Percentiles rank a stretch among this genome's conserved stretches.
Evolutionary conservation across 1,140 invertebrate genomes (phyloP).

Genomic region (Bombus sylvicola): DNA sequence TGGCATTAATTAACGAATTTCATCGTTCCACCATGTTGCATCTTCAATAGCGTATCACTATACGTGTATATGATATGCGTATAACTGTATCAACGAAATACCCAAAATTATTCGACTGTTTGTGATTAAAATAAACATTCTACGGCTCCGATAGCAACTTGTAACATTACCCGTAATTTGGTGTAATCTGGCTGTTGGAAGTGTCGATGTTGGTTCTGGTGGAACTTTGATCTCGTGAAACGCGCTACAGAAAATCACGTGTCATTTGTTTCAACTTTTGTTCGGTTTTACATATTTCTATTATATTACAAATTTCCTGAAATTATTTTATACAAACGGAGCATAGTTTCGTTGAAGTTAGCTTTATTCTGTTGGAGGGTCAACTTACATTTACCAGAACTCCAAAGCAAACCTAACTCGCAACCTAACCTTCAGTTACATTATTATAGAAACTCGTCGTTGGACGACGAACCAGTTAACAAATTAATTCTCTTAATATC

Average conservation of each 20-base stretch:
- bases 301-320: background rate
- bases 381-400: no score
- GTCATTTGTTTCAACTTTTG: no score
- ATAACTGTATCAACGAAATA: background rate
- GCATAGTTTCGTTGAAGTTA: background rate
- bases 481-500: background rate
- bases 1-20: constrained; percentile 39
- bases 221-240: background rate
- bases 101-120: background rate
- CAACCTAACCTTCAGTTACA: background rate
- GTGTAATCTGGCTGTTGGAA: background rate
- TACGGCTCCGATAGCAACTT: background rate
- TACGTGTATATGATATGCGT: background rate
- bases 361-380: no score
- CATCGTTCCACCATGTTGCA: background rate
- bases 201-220: background rate
- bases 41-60: background rate
- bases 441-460: background rate
- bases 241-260: no score
- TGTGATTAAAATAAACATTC: background rate
- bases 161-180: background rate
- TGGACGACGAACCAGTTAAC: background rate
- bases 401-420: background rate
- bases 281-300: no score
- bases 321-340: background rate